Evolutionary conservation across 2,888 invertebrate species (phyloP), one percentile per base, ranked within the genome.

Genomic region (Habrosyne pyritoides): DNA sequence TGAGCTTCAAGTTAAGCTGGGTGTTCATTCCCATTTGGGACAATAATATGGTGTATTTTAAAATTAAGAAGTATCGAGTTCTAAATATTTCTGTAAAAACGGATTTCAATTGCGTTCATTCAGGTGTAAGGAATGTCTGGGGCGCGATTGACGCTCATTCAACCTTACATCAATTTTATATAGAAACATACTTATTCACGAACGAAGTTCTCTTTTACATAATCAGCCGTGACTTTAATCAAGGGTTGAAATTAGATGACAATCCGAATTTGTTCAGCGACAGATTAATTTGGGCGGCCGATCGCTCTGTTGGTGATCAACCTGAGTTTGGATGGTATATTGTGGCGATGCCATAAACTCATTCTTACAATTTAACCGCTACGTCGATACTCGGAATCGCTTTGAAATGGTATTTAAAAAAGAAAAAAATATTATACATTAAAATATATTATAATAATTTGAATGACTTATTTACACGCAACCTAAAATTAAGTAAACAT

Each of bases 81-180:
- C 26, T 56, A 63, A 4, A 69, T 74, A 66, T 77, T 62, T 54
- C 62, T n/a, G n/a, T 83, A 21, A 77, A 73, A 52, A 56, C 81
- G 7, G 75, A 68, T 49, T 61, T 21, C 0, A 60, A 57, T n/a
- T 55, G 53, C 1, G 68, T 70, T 24, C 53, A 33, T 7, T 21
- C 52, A 0, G 70, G 74, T 10, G 71, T 79, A 18, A 73, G 78
- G 36, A 63, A 67, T 53, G 66, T 63, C 7, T 74, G 56, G 61
- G 81, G 73, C 2, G 60, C 69, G 0, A 60, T 53, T 8, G 28
- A 57, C 18, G 55, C 65, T 2, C 53, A 60, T 8, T 66, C 62
- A 21, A 18, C 52, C n/a, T n/a, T n/a, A n/a, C 0, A 66, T n/a
- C 53, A 54, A 21, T 80, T 73, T 75, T 56, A 50, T 10, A 49